Base-by-base conservation (phyloP, 2,797 vertebrate species). In the Carapus acus region DNA sequence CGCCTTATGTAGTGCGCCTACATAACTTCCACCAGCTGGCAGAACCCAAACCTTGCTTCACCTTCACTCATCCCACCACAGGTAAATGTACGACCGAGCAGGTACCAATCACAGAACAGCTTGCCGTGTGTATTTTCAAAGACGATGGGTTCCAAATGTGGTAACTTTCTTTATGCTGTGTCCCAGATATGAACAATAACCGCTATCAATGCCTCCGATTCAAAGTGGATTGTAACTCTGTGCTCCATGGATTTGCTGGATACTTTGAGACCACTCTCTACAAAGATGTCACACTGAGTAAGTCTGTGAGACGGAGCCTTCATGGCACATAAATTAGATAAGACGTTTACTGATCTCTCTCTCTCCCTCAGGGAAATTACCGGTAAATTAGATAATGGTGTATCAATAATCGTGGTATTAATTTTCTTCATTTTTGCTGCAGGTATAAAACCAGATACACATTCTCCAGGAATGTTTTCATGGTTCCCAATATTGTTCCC, bases 401-500 rank as follows among this genome's bases (percentile, higher is more conserved):
- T 44, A 5, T 36, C 11, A 44, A 18, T 43, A 6, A 20, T 31
- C 9, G 41, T 45, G 16, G 33, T 43, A 11, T n/a, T 31, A 15
- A 34, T 34, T 2, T 50, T 2, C 39, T 4, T 66, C 18, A 62
- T 36, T 70, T 52, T 23, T 68, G 7, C 68, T 38, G 6, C 64
- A 96, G 94, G 94, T 83, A 96, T 96, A 75, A 92, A 90, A 67
- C 94, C 94, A 45, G 91, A 92, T 15, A 95, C 92, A 0, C 94
- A 96, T 71, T 96, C 94, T 14, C 91, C 93, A 6, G 93, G 94
- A 37, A 96, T 96, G 94, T 96, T 96, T 80, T 96, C 94, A 2
- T 96, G 94, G 93, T 96, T 96, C 77, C 94, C 94, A 20, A 96
- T 96, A 65, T 87, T 96, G 38, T 96, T 96, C 76, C 93, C 94